These are phyloP conservation scores for Cheilinus undulatus DNA, from an alignment of 2,113 vertebrate species.

Conservation along the genomic window DNA sequence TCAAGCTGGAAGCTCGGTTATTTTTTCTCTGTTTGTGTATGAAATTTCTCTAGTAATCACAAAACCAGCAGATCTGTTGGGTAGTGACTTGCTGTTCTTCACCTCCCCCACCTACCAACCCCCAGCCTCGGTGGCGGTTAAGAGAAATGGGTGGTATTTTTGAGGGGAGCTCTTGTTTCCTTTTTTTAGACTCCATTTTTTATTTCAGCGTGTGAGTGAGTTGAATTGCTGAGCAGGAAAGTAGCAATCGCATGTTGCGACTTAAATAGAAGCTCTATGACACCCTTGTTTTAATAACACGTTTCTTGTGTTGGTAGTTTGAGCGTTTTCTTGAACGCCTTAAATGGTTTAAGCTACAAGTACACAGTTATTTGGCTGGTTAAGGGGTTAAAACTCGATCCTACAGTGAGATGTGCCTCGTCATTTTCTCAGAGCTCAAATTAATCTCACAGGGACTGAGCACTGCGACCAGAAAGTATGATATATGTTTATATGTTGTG, in stretches of 20 bases:
- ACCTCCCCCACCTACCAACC: conserved; percentile 81
- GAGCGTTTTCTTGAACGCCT: background rate
- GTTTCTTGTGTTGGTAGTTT: background rate
- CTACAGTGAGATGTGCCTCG: background rate
- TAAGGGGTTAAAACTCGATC: background rate
- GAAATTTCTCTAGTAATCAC: conserved; percentile 39
- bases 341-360: too few relatives aligned
- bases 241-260: conserved; percentile 35
- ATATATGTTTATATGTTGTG: background rate
- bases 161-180: conserved; percentile 83
- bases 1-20: conserved; percentile 28
- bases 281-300: background rate
- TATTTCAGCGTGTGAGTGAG: conserved; percentile 67
- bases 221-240: conserved; percentile 24
- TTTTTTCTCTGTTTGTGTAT: conserved; percentile 44
- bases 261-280: background rate
- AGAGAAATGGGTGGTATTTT: conserved; percentile 84
- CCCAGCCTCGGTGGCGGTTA: conserved; percentile 78
- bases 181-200: conserved; percentile 85
- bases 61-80: conserved; percentile 72
- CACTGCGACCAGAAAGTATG: too few relatives aligned
- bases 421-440: background rate
- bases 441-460: background rate
- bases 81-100: conserved; percentile 83
- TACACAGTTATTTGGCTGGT: background rate